These are phyloP conservation scores for Sebastiscus tertius DNA, from an alignment of 2,797 vertebrate genomes.

Conservation along the genomic window DNA sequence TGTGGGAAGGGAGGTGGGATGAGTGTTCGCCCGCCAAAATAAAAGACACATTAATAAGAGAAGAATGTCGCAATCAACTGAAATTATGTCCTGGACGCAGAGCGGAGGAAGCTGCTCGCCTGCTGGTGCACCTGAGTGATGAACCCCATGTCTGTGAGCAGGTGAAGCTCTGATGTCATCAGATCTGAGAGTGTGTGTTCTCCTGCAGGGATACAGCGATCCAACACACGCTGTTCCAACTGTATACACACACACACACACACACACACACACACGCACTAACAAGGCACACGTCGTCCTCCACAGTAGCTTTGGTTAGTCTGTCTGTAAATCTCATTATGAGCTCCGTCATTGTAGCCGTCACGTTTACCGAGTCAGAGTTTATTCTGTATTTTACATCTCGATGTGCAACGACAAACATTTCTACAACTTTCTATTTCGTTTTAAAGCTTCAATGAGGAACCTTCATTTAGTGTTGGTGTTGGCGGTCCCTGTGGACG, in stretches of 20 bases:
- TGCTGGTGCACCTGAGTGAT: slow-evolving; percentile 16
- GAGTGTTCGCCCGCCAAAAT: slow-evolving; percentile 56
- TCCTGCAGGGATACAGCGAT: slow-evolving; percentile 11
- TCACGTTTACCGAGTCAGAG: background rate
- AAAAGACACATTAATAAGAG: slow-evolving; percentile 64
- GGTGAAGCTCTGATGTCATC: slow-evolving; percentile 31
- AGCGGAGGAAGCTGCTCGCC: background rate
- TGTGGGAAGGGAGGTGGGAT: slow-evolving; percentile 55
- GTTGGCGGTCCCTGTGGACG: too few species aligned
- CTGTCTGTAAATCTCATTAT: background rate
- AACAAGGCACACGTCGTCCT: background rate
- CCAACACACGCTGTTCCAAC: slow-evolving; percentile 9
- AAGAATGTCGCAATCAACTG: slow-evolving; percentile 63
- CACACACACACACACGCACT: background rate
- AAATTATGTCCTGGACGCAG: slow-evolving; percentile 45
- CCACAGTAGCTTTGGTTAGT: background rate
- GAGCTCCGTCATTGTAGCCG: background rate
- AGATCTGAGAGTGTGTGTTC: slow-evolving; percentile 27
- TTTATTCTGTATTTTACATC: background rate
- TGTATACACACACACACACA: slow-evolving; percentile 4
- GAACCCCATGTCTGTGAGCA: slow-evolving; percentile 40
- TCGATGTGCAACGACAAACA: background rate
- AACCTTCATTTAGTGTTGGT: too few species aligned
- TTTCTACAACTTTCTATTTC: too few species aligned
- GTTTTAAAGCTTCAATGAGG: too few species aligned